phyloP scores from a whole-genome alignment of 2,888 invertebrate species.

The Trachelus stipa region DNA sequence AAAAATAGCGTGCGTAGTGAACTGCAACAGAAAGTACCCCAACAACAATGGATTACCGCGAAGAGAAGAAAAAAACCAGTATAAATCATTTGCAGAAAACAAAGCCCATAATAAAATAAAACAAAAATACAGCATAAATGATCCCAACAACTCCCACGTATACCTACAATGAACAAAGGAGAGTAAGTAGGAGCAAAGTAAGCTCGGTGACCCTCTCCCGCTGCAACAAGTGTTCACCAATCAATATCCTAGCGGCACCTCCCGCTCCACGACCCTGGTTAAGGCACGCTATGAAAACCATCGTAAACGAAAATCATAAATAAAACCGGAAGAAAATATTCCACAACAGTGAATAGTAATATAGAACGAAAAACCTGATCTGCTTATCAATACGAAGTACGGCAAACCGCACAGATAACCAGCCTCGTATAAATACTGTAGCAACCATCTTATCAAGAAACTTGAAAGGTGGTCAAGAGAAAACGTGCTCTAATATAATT shows the following conservation, averaged over 20 bases:
- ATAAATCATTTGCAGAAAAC: too few species aligned
- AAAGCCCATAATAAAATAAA: not conserved
- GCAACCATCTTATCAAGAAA: not conserved
- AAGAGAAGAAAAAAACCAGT: not conserved
- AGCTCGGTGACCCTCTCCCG: constrained; percentile 1
- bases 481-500: not conserved
- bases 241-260: constrained; percentile 32
- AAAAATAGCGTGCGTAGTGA: not conserved
- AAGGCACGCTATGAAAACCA: not conserved
- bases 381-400: not conserved
- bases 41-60: not conserved
- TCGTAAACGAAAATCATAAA: not conserved
- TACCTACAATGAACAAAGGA: not conserved
- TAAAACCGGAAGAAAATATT: not conserved
- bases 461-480: not conserved
- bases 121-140: not conserved
- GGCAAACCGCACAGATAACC: not conserved
- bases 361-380: not conserved
- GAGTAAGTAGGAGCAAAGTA: not conserved
- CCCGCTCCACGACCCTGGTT: not conserved
- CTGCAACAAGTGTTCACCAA: constrained; percentile 46
- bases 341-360: not conserved
- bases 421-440: not conserved
- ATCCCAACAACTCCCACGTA: not conserved
- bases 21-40: not conserved